A percentile compares a stretch with the other conserved stretches of the same genome.
phyloP scores from a whole-genome alignment of 2,888 invertebrate species.

The Stenurella melanura region DNA sequence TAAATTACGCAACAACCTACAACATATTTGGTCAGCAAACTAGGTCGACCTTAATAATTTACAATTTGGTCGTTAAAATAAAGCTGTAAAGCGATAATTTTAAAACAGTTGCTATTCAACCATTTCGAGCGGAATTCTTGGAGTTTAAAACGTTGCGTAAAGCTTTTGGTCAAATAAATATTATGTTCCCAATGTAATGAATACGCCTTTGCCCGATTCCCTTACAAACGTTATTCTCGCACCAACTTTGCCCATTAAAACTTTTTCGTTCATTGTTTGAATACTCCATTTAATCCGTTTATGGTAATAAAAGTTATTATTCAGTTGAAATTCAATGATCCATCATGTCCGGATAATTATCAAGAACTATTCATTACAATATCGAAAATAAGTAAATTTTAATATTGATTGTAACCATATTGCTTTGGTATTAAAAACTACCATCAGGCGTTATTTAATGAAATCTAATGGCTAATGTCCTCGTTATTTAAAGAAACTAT shows the following conservation, averaged over 20 bases:
- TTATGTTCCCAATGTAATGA: background rate
- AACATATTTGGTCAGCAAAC: no score
- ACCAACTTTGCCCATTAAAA: background rate
- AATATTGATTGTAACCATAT: no score
- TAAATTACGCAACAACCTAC: no score
- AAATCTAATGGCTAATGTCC: no score
- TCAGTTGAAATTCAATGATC: background rate
- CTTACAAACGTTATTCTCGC: background rate
- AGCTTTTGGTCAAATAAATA: conserved; percentile 2
- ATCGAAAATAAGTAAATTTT: no score
- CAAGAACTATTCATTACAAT: no score
- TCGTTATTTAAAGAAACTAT: no score
- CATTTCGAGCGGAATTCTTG: background rate
- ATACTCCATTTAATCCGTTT: conserved; percentile 5
- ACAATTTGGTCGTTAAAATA: background rate
- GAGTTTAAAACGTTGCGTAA: background rate
- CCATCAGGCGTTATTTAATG: no score
- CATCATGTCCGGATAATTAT: no score
- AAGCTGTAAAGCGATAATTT: background rate
- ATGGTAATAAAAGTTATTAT: background rate
- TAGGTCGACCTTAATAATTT: background rate
- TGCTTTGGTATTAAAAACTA: no score
- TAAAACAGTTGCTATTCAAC: background rate
- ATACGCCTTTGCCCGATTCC: background rate
- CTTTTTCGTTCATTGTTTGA: background rate